phyloP scores from a whole-genome alignment of 2,888 invertebrate genomes.

The Galerucella pusilla region DNA sequence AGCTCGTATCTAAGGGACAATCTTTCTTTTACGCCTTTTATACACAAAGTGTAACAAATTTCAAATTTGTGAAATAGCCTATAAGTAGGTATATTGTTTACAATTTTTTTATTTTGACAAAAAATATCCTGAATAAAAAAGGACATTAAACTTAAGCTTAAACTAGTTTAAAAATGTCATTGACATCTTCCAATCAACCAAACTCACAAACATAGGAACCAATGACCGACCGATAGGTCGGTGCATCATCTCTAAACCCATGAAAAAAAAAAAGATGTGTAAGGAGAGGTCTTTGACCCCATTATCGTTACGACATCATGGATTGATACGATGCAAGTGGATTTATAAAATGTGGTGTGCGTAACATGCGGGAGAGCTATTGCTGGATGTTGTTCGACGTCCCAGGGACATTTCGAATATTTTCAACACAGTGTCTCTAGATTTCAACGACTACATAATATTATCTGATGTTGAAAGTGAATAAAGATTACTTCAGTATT shows the following conservation, averaged over 20 bases:
- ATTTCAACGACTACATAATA: neutral
- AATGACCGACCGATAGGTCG: constrained; percentile 18
- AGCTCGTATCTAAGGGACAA: no score
- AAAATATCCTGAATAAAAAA: neutral
- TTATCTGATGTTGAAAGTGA: no score
- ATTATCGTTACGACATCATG: constrained; percentile 35
- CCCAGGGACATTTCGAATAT: neutral
- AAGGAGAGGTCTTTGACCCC: constrained; percentile 29
- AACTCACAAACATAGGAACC: constrained; percentile 9
- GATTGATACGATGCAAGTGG: constrained; percentile 32
- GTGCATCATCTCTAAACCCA: constrained; percentile 9
- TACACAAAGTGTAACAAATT: no score
- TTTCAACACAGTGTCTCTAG: neutral
- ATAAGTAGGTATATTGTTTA: no score
- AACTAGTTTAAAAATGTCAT: constrained; percentile 12
- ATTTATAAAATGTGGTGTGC: constrained; percentile 20
- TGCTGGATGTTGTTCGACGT: neutral
- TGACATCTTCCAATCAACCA: constrained; percentile 5
- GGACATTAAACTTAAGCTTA: neutral
- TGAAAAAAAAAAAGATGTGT: constrained; percentile 7
- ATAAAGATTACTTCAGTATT: no score
- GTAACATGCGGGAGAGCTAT: constrained; percentile 7
- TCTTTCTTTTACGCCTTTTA: no score
- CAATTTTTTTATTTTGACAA: neutral
- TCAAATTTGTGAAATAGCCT: no score